Percentiles rank a stretch among this genome's conserved stretches.
phyloP scores from a whole-genome alignment of 2,888 invertebrate species.

The Fragum fragum region DNA sequence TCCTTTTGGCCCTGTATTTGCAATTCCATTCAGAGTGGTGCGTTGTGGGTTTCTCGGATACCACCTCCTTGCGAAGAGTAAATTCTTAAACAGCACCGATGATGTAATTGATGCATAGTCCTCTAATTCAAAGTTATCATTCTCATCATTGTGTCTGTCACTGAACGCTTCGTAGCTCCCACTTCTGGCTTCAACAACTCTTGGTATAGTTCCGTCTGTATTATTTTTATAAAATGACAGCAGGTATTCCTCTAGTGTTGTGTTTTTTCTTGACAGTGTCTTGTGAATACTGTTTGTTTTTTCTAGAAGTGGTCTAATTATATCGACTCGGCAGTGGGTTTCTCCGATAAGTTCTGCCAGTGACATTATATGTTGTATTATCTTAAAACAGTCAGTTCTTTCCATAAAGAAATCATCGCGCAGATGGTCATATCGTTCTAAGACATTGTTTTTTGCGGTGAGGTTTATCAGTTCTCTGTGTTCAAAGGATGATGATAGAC shows the following conservation, averaged over 20 bases:
- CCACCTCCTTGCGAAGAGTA: background rate
- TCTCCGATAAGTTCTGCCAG: background rate
- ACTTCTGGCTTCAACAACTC: background rate
- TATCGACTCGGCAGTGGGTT: background rate
- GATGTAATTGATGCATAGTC: background rate
- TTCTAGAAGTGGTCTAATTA: background rate
- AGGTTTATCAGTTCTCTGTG: background rate
- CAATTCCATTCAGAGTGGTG: background rate
- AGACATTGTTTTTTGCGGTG: background rate
- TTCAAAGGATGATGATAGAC: background rate
- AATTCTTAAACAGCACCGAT: background rate
- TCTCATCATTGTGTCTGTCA: background rate
- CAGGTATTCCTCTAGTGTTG: background rate
- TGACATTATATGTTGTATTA: background rate
- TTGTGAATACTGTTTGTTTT: background rate
- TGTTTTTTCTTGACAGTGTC: background rate
- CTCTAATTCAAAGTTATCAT: background rate
- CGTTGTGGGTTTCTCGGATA: background rate
- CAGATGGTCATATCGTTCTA: background rate
- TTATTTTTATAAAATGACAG: background rate
- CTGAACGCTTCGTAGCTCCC: background rate
- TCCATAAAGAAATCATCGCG: constrained; percentile 2
- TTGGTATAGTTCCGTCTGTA: background rate
- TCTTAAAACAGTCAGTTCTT: background rate
- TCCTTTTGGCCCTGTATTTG: background rate